Evolutionary conservation across 1,140 invertebrate genomes (phyloP).

Genomic region (Dryas iulia): DNA sequence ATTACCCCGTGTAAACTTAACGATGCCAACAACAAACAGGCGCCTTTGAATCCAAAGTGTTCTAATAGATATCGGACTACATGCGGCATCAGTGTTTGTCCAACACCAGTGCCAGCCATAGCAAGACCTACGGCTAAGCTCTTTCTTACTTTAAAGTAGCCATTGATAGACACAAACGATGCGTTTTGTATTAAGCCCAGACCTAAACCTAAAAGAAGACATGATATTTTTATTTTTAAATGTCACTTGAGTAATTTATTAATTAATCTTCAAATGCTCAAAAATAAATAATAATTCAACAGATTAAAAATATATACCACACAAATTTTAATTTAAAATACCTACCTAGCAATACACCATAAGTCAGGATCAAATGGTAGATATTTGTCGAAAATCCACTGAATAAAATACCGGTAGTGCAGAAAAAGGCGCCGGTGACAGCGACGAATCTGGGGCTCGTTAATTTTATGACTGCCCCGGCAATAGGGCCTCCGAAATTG

Average conservation of each 20-base stretch:
- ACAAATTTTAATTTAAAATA: not conserved
- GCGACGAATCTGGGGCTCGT: slow-evolving; percentile 84
- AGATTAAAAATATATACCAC: not conserved
- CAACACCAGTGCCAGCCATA: slow-evolving; percentile 86
- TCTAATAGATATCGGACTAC: slow-evolving; percentile 82
- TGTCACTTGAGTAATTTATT: not conserved
- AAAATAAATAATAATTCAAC: too few relatives aligned
- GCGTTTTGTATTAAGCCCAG: slow-evolving; percentile 84
- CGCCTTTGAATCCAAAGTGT: slow-evolving; percentile 80
- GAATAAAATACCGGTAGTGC: slow-evolving; percentile 82
- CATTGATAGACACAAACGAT: slow-evolving; percentile 86
- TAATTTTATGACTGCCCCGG: slow-evolving; percentile 84
- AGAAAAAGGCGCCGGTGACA: slow-evolving; percentile 81
- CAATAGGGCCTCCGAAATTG: slow-evolving; percentile 86
- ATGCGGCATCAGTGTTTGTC: slow-evolving; percentile 87
- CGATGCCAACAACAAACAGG: slow-evolving; percentile 82
- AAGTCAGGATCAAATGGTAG: slow-evolving; percentile 84
- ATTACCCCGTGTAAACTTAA: slow-evolving; percentile 83
- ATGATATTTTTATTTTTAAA: too few relatives aligned
- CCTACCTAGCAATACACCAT: slow-evolving; percentile 85
- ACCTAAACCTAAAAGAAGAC: slow-evolving; percentile 82
- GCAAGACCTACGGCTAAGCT: slow-evolving; percentile 85
- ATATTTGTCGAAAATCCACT: slow-evolving; percentile 83
- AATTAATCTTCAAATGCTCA: too few relatives aligned
- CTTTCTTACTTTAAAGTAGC: slow-evolving; percentile 85